Conservation (phyloP, 1,140 invertebrate genomes). For the Ectropis grisescens region DNA sequence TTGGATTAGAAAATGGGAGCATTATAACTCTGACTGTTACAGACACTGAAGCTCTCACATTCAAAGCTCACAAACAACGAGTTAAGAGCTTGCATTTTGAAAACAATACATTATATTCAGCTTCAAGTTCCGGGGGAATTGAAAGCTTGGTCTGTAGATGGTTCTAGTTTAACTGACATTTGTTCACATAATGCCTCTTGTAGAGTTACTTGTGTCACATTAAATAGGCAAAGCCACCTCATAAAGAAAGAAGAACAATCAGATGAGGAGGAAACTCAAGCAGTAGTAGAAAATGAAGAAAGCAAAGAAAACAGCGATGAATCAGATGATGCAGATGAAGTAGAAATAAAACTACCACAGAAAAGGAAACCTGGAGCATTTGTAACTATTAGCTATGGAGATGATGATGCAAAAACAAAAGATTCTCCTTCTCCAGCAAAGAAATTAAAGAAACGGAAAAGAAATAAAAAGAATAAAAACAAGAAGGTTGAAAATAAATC, state of each 20-base stretch:
- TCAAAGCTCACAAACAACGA: constrained; percentile 75
- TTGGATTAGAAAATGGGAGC: constrained; percentile 81
- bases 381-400: constrained; percentile 52
- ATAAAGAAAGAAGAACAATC: constrained; percentile 52
- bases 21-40: constrained; percentile 75
- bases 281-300: constrained; percentile 15
- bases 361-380: constrained; percentile 51
- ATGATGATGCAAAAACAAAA: constrained; percentile 18
- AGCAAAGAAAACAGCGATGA: constrained; percentile 18
- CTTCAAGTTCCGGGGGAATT: constrained; percentile 83
- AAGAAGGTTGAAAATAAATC: constrained; percentile 17
- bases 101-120: constrained; percentile 72
- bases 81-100: constrained; percentile 76
- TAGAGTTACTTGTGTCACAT: constrained; percentile 72
- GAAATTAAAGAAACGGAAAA: constrained; percentile 44
- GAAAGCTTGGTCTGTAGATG: constrained; percentile 78
- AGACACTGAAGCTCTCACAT: constrained; percentile 57
- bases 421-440: constrained; percentile 29
- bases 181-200: constrained; percentile 70
- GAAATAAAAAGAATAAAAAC: constrained; percentile 41
- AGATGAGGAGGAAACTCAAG: constrained; percentile 23
- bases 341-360: constrained; percentile 10
- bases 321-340: constrained; percentile 18
- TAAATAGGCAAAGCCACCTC: constrained; percentile 58
- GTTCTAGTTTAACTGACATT: constrained; percentile 67